Evolutionary conservation across 2,113 vertebrate species (phyloP).

Genomic region (Podarcis muralis): DNA sequence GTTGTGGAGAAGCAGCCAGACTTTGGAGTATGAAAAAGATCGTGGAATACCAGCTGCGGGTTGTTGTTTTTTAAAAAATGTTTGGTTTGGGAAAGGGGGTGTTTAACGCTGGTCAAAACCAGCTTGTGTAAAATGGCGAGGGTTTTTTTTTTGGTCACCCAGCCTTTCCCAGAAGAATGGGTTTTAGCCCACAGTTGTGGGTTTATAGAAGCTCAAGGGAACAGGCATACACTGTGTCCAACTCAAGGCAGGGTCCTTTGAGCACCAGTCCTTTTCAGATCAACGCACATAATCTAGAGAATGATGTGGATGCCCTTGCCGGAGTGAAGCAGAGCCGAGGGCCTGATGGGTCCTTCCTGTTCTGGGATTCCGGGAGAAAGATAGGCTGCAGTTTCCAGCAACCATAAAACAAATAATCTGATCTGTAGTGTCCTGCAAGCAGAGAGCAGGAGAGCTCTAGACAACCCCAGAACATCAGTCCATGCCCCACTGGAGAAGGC

Average conservation of each 20-base stretch:
- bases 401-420: background rate
- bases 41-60: background rate
- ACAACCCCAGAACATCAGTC: too few relatives aligned
- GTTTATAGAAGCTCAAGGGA: background rate
- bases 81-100: background rate
- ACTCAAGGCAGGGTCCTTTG: background rate
- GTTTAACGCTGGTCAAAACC: conserved; percentile 16
- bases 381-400: background rate
- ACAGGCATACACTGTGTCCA: accelerated
- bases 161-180: background rate
- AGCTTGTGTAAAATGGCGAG: conserved; percentile 12
- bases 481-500: background rate
- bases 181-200: background rate
- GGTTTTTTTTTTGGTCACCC: background rate
- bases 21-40: conserved; percentile 82
- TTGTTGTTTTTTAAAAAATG: conserved; percentile 23
- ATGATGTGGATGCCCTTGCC: background rate
- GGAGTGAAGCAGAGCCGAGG: background rate
- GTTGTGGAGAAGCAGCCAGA: conserved; percentile 82
- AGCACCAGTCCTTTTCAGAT: background rate
- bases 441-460: background rate
- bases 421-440: too few relatives aligned
- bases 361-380: too few relatives aligned
- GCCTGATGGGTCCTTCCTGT: too few relatives aligned
- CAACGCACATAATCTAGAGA: background rate